Evolutionary conservation across 2,888 invertebrate genomes (phyloP), one percentile per base, ranked within the genome.

Genomic region (Phorcus lineatus): DNA sequence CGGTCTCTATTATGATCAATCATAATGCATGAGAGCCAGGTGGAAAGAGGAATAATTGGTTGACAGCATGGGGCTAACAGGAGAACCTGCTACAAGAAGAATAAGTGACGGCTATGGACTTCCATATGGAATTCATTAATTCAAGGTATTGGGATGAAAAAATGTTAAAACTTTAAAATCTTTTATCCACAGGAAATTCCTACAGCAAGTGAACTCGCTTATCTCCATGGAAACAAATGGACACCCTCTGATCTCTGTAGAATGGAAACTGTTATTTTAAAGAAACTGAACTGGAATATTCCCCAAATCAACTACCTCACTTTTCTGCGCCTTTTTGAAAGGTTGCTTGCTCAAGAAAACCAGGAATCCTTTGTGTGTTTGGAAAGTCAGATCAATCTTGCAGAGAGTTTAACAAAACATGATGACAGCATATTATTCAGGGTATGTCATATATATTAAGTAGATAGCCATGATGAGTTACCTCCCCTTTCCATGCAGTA

Each of bases 251-350:
- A 92, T 83, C 84, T 92, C 28, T 84, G 86, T 28, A 88, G 90
- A 62, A 92, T 92, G 91, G 92, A 92, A 83, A 84, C 85, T 28
- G 85, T 90, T 36, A 86, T 92, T n/a, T 84, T 91, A 4, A 87
- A 89, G 24, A 90, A 91, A 70, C 86, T 92, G 16, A 83, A 83
- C 74, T 91, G 91, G 90, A 81, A 88, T 53, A 79, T 90, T 6
- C 87, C 88, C 0, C 82, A 86, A 19, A 86, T 88, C 17, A 89
- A 91, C 11, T 87, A 86, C 81, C 88, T 92, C 9, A 83, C 84
- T 28, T 88, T 90, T 82, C 83, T 90, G 54, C 84, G 84, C 36
- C 74, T 79, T 55, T 90, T 88, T 79, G 85, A 86, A 53, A 86
- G 89, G 78, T 82, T 88, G 22, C 82, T 90, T 31, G 84, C 81